phyloP scores from a whole-genome alignment of 2,797 vertebrate species.

The Anabacerthia variegaticeps region DNA sequence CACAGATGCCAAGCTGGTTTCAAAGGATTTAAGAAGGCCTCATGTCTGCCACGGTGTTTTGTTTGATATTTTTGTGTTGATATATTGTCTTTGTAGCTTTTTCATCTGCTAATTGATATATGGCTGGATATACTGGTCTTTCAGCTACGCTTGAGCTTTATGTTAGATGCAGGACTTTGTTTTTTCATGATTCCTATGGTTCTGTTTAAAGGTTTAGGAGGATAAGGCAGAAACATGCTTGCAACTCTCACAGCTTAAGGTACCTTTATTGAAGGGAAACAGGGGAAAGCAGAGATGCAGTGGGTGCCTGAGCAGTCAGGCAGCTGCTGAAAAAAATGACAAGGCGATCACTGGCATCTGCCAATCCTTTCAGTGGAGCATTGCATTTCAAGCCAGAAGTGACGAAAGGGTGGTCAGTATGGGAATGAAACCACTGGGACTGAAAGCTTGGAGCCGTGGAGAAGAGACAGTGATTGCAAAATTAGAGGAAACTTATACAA shows the following conservation, averaged over 20 bases:
- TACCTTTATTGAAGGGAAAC: not conserved
- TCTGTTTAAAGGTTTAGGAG: not conserved
- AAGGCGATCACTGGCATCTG: not conserved
- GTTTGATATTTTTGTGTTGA: slow-evolving; percentile 3
- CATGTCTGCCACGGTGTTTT: not conserved
- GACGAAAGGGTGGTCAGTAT: not conserved
- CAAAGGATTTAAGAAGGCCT: slow-evolving; percentile 8
- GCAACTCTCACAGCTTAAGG: not conserved
- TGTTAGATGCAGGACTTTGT: not conserved
- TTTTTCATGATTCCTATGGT: not conserved
- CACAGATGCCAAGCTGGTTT: not conserved
- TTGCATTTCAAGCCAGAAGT: not conserved
- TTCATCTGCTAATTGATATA: not conserved
- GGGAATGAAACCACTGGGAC: not conserved
- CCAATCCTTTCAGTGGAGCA: not conserved
- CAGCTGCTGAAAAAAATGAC: not conserved
- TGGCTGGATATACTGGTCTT: not conserved
- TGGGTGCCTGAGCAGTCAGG: not conserved
- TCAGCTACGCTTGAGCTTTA: not conserved
- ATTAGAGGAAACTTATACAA: not conserved
- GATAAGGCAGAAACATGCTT: not conserved
- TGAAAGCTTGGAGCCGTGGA: not conserved
- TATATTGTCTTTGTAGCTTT: slow-evolving; percentile 4
- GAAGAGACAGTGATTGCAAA: not conserved
- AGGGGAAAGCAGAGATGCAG: not conserved